Conservation (phyloP, 2,888 invertebrate genomes). For the Horisme vitalbata region DNA sequence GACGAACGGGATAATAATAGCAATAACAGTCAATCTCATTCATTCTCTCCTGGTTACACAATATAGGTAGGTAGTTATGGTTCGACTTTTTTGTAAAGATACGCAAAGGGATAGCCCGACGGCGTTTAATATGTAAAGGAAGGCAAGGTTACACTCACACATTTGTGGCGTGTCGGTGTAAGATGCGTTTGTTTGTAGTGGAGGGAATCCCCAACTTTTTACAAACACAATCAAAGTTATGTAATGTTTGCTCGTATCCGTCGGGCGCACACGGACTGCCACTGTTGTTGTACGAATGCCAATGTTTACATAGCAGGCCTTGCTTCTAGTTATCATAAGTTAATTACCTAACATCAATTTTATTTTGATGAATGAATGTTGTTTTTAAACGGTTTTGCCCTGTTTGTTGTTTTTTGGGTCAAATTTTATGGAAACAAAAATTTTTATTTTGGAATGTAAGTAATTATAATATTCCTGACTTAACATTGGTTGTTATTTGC, state of each 20-base stretch:
- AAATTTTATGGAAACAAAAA: no score
- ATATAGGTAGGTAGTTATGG: constrained; percentile 64
- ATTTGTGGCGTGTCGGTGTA: constrained; percentile 61
- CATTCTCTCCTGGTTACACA: constrained; percentile 76
- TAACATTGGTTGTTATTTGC: no score
- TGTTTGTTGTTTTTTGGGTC: no score
- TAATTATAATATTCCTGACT: no score
- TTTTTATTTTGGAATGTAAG: no score
- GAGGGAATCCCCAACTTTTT: constrained; percentile 83
- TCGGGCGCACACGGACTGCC: constrained; percentile 64
- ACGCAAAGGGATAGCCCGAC: constrained; percentile 81
- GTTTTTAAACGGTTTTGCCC: no score
- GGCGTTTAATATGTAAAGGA: constrained; percentile 82
- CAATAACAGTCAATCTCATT: constrained; percentile 79
- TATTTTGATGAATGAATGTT: constrained; percentile 31
- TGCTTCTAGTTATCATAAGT: constrained; percentile 71
- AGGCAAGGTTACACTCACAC: constrained; percentile 81
- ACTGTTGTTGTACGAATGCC: constrained; percentile 77
- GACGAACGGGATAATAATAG: constrained; percentile 74
- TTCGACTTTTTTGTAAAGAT: constrained; percentile 74
- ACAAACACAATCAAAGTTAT: constrained; percentile 83
- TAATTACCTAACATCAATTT: constrained; percentile 74
- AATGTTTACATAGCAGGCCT: constrained; percentile 75
- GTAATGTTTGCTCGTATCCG: constrained; percentile 81
- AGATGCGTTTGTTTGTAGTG: constrained; percentile 78